Evolutionary conservation across 30 jellyfish, hydroid and myxozoan species (phyloP).

Genomic region (Clytia hemisphaerica): DNA sequence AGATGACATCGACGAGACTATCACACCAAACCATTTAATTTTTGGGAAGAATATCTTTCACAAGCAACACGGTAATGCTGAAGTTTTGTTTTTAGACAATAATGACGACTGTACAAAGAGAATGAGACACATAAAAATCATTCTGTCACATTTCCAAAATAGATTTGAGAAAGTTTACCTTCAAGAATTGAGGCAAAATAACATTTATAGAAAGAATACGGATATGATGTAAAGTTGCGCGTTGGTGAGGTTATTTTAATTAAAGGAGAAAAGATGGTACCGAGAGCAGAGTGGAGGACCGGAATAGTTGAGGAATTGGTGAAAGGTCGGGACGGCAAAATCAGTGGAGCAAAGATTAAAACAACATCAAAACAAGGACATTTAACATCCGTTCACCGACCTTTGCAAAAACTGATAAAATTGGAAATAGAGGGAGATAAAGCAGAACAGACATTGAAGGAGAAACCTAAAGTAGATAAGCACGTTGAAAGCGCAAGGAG

Average conservation of each 20-base stretch:
- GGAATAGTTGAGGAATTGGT: slow-evolving; percentile 14
- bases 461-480: background rate
- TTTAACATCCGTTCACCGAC: background rate
- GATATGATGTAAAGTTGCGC: background rate
- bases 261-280: background rate
- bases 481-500: background rate
- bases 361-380: background rate
- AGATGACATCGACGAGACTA: background rate
- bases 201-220: background rate
- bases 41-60: slow-evolving; percentile 1
- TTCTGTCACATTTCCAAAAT: background rate
- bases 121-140: background rate
- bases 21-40: background rate
- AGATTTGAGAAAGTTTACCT: background rate
- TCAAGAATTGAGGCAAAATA: background rate
- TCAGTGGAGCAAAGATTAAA: slow-evolving; percentile 5
- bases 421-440: background rate
- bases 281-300: slow-evolving; percentile 16
- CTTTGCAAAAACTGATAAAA: slow-evolving; percentile 8
- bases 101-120: background rate
- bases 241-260: slow-evolving; percentile 9
- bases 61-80: background rate
- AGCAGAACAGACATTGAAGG: background rate
- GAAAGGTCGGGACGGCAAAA: background rate
- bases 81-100: background rate